Evolutionary conservation across 2,888 invertebrate species (phyloP).

Genomic region (Sesamia inferens): DNA sequence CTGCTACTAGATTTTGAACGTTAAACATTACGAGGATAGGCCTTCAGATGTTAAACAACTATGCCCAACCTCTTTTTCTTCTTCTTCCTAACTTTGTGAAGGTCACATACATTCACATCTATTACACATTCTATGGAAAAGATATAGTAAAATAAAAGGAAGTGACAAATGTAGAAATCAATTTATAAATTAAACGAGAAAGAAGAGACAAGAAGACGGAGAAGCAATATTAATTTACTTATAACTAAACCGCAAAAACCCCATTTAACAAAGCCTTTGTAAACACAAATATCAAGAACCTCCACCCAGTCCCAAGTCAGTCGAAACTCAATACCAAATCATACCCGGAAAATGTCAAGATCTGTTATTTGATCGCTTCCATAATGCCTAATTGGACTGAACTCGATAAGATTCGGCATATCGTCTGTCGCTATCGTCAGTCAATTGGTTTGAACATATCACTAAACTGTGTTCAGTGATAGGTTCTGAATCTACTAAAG

Average conservation of each 20-base stretch:
- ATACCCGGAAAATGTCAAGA: slow-evolving; percentile 35
- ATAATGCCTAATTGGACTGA: slow-evolving; percentile 37
- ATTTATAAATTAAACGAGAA: neutral
- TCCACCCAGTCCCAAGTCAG: slow-evolving; percentile 18
- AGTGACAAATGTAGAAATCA: too few species aligned
- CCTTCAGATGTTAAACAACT: too few species aligned
- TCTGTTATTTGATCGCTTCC: slow-evolving; percentile 49
- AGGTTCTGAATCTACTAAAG: slow-evolving; percentile 12
- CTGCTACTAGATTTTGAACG: too few species aligned
- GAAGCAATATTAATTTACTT: neutral
- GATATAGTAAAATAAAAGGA: too few species aligned
- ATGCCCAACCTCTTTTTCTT: too few species aligned
- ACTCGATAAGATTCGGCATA: slow-evolving; percentile 35
- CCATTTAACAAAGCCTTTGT: neutral
- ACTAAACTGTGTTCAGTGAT: slow-evolving; percentile 25
- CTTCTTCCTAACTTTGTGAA: too few species aligned
- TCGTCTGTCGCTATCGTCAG: slow-evolving; percentile 12
- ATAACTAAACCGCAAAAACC: neutral
- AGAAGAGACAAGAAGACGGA: neutral
- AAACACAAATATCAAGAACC: slow-evolving; percentile 34
- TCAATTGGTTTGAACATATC: slow-evolving; percentile 33
- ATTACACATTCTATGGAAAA: too few species aligned
- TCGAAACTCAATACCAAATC: slow-evolving; percentile 29
- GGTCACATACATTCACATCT: too few species aligned
- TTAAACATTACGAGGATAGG: too few species aligned